Conservation (phyloP, 2,113 vertebrate species). For the Gallinago undulata region DNA sequence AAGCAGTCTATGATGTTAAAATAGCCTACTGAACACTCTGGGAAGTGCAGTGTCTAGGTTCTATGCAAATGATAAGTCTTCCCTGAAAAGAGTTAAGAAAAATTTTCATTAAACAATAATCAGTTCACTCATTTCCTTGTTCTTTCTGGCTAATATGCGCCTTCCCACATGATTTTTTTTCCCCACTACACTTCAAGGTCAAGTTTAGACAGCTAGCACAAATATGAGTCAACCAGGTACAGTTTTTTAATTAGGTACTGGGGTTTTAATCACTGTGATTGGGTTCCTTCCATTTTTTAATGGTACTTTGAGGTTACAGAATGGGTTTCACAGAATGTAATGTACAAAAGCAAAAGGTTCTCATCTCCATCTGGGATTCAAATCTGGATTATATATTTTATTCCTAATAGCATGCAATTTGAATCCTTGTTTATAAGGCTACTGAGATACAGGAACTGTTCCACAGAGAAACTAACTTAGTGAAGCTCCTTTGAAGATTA, state of each 20-base stretch:
- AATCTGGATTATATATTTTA: slow-evolving; percentile 29
- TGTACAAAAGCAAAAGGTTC: slow-evolving; percentile 30
- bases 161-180: not conserved
- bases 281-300: slow-evolving; percentile 1
- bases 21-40: not conserved
- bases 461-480: not conserved
- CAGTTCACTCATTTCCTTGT: not conserved
- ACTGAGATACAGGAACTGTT: not conserved
- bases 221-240: slow-evolving; percentile 25
- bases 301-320: slow-evolving; percentile 16
- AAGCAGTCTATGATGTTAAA: not conserved
- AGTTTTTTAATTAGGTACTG: not conserved
- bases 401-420: not conserved
- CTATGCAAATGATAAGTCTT: not conserved
- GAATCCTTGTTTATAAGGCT: not conserved
- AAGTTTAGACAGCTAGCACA: slow-evolving; percentile 8
- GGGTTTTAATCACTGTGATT: slow-evolving; percentile 22
- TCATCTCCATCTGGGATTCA: slow-evolving; percentile 16
- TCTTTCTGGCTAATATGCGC: not conserved
- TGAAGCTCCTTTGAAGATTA: not conserved
- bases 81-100: not conserved
- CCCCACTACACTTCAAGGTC: slow-evolving; percentile 14
- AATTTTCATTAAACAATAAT: not conserved
- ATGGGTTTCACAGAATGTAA: slow-evolving; percentile 13
- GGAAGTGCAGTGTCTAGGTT: not conserved